Base-by-base conservation (phyloP, 2,797 vertebrate species). In the Melanotaenia pygmaea region DNA sequence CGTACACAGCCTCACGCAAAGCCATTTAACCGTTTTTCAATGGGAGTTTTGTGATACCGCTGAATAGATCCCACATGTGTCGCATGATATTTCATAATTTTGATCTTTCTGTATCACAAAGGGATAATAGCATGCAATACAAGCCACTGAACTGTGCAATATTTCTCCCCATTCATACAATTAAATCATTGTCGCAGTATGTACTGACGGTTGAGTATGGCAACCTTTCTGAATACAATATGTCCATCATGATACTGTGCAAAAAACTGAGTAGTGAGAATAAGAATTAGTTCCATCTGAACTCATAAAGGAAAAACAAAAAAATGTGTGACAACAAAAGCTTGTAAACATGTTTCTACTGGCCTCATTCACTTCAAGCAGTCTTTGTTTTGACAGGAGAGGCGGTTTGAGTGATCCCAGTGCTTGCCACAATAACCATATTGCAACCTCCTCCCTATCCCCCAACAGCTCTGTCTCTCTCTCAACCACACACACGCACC, bases 1-100 rank as follows among this genome's bases (percentile, higher is more conserved):
- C 74, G 87, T 84, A 91, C 91, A 87, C 90, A 92, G 91, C 89
- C 88, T 88, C 91, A 92, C 83, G 91, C 89, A 73, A 92, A 83
- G 91, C 92, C 93, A 91, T 93, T 91, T 90, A 90, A 85, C 74
- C 59, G 47, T 72, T 86, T 86, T 92, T 90, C 91, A 89, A 89
- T 91, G 87, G 87, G 88, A 80, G 89, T 91, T 89, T 93, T 91
- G 88, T 91, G 87, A 91, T 86, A 82, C 80, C 50, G 67, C 82
- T 93, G 90, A 93, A 93, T 91, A 79, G 92, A 90, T 91, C 82
- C 84, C 88, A 83, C 90, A 89, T 92, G 89, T 80, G 86, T 83
- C 68, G 69, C 74, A 73, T 89, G 86, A 92, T 93, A 92, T 93
- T 92, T 92, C 90, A 92, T 90, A 91, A 92, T 92, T 92, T 88